Evolutionary conservation across 2,888 invertebrate species (phyloP), one percentile per base, ranked within the genome.

Genomic region (Caenorhabditis sp.): DNA sequence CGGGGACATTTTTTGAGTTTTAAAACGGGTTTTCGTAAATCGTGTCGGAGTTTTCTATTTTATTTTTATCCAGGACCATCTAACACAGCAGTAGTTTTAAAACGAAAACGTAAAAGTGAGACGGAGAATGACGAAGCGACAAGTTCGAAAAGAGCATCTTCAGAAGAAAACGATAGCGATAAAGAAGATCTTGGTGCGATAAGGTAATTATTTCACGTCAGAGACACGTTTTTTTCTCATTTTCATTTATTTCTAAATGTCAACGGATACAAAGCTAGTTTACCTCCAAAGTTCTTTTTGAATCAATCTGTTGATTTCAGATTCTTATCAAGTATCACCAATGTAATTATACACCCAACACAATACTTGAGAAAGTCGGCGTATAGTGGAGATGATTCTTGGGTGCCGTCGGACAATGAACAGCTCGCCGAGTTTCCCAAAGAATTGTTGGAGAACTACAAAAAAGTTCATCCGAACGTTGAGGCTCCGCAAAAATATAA

Each of bases 381-480:
- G 17, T 72, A 36, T 49, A 27, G 31, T 6, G 75, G 69, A 10
- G 49, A 36, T 17, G 75, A 75, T 55, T 51, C 59, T 14, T 79
- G 79, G 79, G 79, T 66, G 23, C 79, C 79, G 0, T 54, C 55
- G 2, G 71, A 77, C 21, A 51, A 66, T 50, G 77, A 77, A 2
- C 68, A 75, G 19, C 70, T 79, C 23, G 73, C 66, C 23, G 71
- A 76, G 50, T 55, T 79, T 17, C 79, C 79, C 10, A 24, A 66
- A 27, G 70, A 68, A 17, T 27, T 43, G 1, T 24, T 70, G 3
- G 55, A 58, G 8, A 62, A 59, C 14, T 79, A 79, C 51, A 72
- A 73, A 49, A 79, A 73, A 61, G 77, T 76, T 21, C 72, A 79
- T 58, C 79, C 79, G 31, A 67, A 63, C 50, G 58, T 60, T 12